Percentiles rank a stretch among this genome's conserved stretches.
phyloP scores from a whole-genome alignment of 1,140 invertebrate genomes.

The Drosophila novamexicana region DNA sequence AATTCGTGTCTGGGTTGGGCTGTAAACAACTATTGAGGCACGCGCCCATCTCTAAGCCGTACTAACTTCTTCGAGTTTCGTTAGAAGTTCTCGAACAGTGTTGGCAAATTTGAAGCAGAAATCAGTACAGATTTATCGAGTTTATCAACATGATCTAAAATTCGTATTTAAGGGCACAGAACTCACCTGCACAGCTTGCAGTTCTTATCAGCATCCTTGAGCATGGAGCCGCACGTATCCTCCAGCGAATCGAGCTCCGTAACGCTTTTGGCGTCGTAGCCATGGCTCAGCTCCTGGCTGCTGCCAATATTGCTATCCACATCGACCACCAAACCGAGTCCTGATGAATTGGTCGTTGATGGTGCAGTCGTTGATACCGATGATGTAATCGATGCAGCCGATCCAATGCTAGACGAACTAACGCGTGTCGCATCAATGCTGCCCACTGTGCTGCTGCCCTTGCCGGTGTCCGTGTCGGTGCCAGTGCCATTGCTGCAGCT shows the following conservation, averaged over 20 bases:
- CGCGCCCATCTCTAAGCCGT: too few species aligned
- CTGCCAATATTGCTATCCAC: constrained; percentile 64
- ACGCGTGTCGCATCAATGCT: constrained; percentile 67
- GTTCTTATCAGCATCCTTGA: constrained; percentile 72
- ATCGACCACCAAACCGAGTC: constrained; percentile 66
- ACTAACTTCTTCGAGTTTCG: too few species aligned
- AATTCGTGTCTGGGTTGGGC: too few species aligned
- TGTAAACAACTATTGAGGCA: too few species aligned
- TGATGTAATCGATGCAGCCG: constrained; percentile 55
- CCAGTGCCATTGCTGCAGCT: constrained; percentile 50
- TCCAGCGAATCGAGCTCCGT: constrained; percentile 78
- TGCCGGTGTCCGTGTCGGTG: constrained; percentile 68
- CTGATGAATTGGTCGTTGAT: constrained; percentile 55
- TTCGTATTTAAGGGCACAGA: not conserved
- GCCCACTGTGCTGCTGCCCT: constrained; percentile 65
- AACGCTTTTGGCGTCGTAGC: constrained; percentile 54
- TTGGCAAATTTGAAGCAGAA: too few species aligned
- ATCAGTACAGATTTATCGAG: not conserved
- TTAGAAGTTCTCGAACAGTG: too few species aligned
- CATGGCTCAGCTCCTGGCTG: constrained; percentile 68
- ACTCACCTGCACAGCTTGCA: constrained; percentile 83
- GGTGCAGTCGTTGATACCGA: constrained; percentile 53
- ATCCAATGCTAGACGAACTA: constrained; percentile 67
- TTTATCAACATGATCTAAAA: not conserved
- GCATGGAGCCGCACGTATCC: constrained; percentile 65